phyloP scores from a whole-genome alignment of 2,888 invertebrate species.

The Agriotes lineatus region DNA sequence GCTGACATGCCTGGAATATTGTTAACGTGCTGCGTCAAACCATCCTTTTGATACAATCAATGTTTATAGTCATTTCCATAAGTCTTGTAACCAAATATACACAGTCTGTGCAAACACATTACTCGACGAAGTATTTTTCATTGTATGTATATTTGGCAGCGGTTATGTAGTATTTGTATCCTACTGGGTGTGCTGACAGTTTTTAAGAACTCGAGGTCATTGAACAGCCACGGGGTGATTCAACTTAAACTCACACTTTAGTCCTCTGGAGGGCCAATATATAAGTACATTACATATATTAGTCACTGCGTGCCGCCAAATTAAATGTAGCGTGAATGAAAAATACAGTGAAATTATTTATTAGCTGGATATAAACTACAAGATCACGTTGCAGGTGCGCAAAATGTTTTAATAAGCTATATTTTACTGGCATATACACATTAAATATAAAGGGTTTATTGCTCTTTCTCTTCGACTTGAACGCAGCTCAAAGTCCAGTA shows the following conservation, averaged over 20 bases:
- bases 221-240: conserved; percentile 22
- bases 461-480: no score
- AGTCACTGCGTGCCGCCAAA: conserved; percentile 11
- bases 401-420: background rate
- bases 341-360: conserved; percentile 6
- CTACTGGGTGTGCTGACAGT: conserved; percentile 31
- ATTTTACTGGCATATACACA: no score
- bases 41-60: background rate
- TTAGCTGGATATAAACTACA: background rate
- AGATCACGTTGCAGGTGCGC: conserved; percentile 1
- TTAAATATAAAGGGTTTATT: no score
- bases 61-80: background rate
- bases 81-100: background rate
- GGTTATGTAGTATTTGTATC: conserved; percentile 24
- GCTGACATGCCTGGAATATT: no score
- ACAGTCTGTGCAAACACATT: conserved; percentile 10
- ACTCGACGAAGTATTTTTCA: conserved; percentile 23
- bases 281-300: conserved; percentile 12
- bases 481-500: no score
- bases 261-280: conserved; percentile 9
- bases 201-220: conserved; percentile 23
- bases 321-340: conserved; percentile 17
- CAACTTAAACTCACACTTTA: conserved; percentile 14
- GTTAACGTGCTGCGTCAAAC: no score
- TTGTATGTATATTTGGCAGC: conserved; percentile 31